A percentile compares a stretch with the other conserved stretches of the same genome.
Evolutionary conservation across 2,113 vertebrate genomes (phyloP).

Genomic region (Ahaetulla prasina): DNA sequence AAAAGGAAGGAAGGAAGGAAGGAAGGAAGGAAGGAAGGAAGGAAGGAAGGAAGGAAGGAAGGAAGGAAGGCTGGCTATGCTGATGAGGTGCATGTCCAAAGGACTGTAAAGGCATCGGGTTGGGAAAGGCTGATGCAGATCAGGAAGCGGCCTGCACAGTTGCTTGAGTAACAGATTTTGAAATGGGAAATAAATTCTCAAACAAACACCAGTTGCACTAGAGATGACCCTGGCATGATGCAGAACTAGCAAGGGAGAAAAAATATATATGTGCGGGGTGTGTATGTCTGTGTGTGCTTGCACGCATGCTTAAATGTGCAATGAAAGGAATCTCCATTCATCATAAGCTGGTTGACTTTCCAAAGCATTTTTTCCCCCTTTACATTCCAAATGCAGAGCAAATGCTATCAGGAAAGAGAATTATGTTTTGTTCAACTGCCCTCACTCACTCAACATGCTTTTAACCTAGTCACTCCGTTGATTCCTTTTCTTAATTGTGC

Average conservation of each 20-base stretch:
- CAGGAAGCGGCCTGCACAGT: conserved; percentile 52
- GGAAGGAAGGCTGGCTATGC: background rate
- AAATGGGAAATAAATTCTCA: conserved; percentile 52
- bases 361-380: conserved; percentile 27
- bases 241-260: conserved; percentile 31
- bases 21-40: too few relatives aligned
- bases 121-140: conserved; percentile 31
- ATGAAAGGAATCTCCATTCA: background rate
- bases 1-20: background rate
- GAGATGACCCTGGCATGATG: conserved; percentile 50
- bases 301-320: background rate
- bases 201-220: conserved; percentile 58
- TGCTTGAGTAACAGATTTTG: conserved; percentile 51
- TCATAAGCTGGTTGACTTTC: background rate
- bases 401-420: background rate
- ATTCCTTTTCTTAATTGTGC: background rate
- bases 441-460: background rate
- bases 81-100: background rate
- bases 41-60: background rate
- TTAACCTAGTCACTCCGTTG: background rate
- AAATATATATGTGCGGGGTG: background rate
- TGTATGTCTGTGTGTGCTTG: background rate
- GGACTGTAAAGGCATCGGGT: background rate
- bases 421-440: background rate
- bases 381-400: background rate